A percentile compares a stretch with the other conserved stretches of the same genome.
Evolutionary conservation across 1,140 invertebrate species (phyloP).

Genomic region (Argopecten irradians): DNA sequence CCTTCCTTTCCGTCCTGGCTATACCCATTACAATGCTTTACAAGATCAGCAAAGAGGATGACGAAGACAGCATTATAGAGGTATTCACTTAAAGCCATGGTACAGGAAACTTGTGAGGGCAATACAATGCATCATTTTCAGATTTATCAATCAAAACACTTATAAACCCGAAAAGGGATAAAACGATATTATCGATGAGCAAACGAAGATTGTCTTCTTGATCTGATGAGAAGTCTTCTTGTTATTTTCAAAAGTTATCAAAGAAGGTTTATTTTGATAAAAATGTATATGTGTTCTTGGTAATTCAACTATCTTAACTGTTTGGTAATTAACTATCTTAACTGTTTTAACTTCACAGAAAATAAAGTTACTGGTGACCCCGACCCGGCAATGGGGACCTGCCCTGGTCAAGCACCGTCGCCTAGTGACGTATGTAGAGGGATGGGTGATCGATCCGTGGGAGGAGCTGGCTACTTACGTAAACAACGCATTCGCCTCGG

Average conservation of each 20-base stretch:
- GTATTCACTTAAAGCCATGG: too few species aligned
- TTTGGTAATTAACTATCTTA: neutral
- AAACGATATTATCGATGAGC: too few species aligned
- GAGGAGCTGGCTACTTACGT: constrained; percentile 53
- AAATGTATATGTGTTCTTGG: too few species aligned
- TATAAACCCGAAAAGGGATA: too few species aligned
- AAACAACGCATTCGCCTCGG: constrained; percentile 39
- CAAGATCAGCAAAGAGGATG: constrained; percentile 59
- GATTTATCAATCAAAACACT: too few species aligned
- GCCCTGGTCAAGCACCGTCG: constrained; percentile 66
- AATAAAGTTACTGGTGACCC: constrained; percentile 57
- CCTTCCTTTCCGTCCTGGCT: constrained; percentile 81
- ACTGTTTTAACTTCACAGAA: constrained; percentile 54
- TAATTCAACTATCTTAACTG: neutral
- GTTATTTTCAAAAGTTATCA: too few species aligned
- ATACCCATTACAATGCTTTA: constrained; percentile 80
- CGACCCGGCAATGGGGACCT: constrained; percentile 70
- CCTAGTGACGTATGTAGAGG: constrained; percentile 66
- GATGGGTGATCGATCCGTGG: constrained; percentile 64
- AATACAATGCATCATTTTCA: too few species aligned
- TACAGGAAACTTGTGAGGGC: too few species aligned
- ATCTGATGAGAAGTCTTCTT: too few species aligned
- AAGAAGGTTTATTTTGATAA: too few species aligned
- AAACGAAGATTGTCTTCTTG: too few species aligned
- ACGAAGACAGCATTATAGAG: constrained; percentile 41